Evolutionary conservation across 1,140 invertebrate genomes (phyloP).

Genomic region (Theocolax elegans): DNA sequence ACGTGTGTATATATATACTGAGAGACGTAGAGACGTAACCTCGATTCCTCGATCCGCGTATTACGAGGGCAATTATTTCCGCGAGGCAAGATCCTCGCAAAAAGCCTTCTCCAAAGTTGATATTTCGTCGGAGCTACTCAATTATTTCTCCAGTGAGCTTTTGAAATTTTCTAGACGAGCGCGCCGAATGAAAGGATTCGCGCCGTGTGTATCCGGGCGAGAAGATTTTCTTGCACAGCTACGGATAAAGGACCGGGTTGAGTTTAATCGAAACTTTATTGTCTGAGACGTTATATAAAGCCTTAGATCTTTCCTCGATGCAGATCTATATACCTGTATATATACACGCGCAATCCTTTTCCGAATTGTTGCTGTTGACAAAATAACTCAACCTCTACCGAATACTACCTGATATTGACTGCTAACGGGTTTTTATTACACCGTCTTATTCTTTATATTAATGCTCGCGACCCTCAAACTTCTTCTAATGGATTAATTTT

Average conservation of each 20-base stretch:
- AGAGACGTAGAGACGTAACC: constrained; percentile 66
- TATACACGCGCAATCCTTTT: too few species aligned
- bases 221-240: not conserved
- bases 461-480: too few species aligned
- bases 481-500: too few species aligned
- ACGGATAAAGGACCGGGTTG: not conserved
- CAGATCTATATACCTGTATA: too few species aligned
- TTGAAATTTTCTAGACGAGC: not conserved
- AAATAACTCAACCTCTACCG: too few species aligned
- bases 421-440: too few species aligned
- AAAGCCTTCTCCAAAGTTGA: not conserved
- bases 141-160: not conserved
- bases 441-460: too few species aligned
- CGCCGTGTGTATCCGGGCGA: not conserved
- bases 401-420: too few species aligned
- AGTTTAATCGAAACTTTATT: constrained; percentile 14
- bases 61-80: constrained; percentile 26
- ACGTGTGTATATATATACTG: too few species aligned
- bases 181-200: not conserved
- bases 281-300: not conserved
- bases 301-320: too few species aligned
- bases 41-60: constrained; percentile 62
- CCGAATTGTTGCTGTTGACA: too few species aligned
- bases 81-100: not conserved
- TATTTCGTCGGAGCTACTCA: not conserved